Evolutionary conservation across 2,113 vertebrate genomes (phyloP), one percentile per base, ranked within the genome.

Genomic region (Phylloscopus trochilus): DNA sequence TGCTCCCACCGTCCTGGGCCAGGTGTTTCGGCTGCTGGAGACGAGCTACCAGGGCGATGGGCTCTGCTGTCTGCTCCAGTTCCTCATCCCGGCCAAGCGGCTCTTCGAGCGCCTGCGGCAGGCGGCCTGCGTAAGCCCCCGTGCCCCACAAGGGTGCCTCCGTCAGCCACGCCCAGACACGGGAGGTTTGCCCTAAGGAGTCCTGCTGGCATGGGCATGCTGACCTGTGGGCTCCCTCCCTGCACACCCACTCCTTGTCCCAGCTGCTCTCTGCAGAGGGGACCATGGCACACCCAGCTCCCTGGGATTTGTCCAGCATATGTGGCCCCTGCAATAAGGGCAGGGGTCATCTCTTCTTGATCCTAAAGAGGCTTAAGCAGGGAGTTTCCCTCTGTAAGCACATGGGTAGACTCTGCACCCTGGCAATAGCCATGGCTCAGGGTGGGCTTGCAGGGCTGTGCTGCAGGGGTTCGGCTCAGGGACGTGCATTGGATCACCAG

Each of bases 11-110:
- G 98, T 99, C 51, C 98, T 99, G 92, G 97, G 99, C 94, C 99
- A 99, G 97, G 98, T 99, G 88, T 99, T 99, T 85, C 98, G 98
- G 64, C 98, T 99, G 80, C 98, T 99, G 79, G 99, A 99, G 84
- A 98, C 98, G 55, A 96, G 97, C 97, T 99, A 99, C 97, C 97
- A 59, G 3, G 99, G 99, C 2, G 99, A 99, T 26, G 98, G 99
- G 11, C 98, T 99, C 67, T 98, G 98, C 93, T 99, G 99, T 92
- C 97, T 99, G 66, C 97, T 99, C 87, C 98, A 99, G 96, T 99
- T 99, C 97, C 98, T 99, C 88, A 98, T 99, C 95, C 99, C 99
- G 0, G 98, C 98, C 97, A 99, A 99, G 96, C 99, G 99, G 75
- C 97, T 99, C 87, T 98, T 99, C 86, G 99, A 99, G 91, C 99